phyloP scores from a whole-genome alignment of 2,797 vertebrate species.

The Sphenopsis melanotis region DNA sequence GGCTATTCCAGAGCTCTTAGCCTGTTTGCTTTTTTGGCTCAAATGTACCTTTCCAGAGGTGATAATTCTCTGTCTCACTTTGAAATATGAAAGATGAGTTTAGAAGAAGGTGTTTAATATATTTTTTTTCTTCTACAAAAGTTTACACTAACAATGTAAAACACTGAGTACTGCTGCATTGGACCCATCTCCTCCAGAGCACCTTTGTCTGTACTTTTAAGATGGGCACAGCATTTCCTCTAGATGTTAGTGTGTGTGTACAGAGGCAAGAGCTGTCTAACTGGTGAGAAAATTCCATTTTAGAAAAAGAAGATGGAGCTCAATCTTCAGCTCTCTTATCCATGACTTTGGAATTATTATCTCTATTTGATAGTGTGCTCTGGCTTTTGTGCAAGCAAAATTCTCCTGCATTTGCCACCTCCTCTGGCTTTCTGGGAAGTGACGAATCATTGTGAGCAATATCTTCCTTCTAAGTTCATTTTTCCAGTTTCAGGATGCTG shows the following conservation, averaged over 20 bases:
- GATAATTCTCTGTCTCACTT: neutral
- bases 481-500: neutral
- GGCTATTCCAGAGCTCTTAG: neutral
- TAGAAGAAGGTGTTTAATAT: neutral
- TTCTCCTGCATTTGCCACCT: neutral
- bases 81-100: neutral
- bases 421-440: neutral
- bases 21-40: neutral
- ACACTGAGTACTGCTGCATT: neutral
- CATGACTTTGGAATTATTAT: neutral
- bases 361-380: neutral
- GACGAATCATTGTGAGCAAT: neutral
- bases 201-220: neutral
- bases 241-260: neutral
- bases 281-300: neutral
- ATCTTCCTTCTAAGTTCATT: neutral
- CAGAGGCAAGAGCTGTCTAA: neutral
- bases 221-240: neutral
- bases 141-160: neutral
- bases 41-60: neutral
- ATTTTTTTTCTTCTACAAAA: neutral
- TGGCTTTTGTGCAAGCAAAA: neutral
- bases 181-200: neutral
- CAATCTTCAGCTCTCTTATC: neutral
- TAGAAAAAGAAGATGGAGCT: neutral